These are phyloP conservation scores for Cheirogaleus major DNA, from an alignment of 2,797 vertebrate species.

Conservation along the genomic window DNA sequence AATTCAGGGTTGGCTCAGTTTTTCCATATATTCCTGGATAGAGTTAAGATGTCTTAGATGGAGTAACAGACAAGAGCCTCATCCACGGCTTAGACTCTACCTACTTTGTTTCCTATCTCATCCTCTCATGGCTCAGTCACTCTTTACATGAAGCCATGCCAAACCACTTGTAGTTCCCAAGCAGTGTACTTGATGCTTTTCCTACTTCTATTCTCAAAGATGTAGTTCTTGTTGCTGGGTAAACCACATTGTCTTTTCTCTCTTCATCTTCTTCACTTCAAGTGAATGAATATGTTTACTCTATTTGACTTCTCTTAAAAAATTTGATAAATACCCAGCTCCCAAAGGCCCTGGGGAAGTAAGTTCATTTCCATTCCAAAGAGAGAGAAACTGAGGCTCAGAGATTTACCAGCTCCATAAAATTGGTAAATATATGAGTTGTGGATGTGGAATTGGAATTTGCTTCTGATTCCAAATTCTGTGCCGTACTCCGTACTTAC, in stretches of 20 bases:
- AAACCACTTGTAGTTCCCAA: background rate
- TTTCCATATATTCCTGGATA: background rate
- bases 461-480: constrained; percentile 16
- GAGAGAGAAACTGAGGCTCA: background rate
- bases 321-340: background rate
- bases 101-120: background rate
- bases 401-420: background rate
- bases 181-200: background rate
- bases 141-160: background rate
- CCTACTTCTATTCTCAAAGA: background rate
- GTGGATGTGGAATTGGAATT: background rate
- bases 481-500: background rate
- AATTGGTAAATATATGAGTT: background rate
- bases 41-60: background rate
- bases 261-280: background rate
- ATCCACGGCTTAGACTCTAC: background rate
- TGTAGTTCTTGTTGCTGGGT: background rate
- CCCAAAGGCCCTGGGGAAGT: background rate
- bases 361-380: background rate
- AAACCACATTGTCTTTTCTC: background rate
- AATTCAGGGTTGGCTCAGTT: background rate
- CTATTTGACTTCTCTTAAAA: background rate
- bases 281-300: background rate
- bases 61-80: background rate
- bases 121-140: background rate